Base-by-base conservation (phyloP, 2,113 vertebrate genomes). In the Sprattus sprattus region DNA sequence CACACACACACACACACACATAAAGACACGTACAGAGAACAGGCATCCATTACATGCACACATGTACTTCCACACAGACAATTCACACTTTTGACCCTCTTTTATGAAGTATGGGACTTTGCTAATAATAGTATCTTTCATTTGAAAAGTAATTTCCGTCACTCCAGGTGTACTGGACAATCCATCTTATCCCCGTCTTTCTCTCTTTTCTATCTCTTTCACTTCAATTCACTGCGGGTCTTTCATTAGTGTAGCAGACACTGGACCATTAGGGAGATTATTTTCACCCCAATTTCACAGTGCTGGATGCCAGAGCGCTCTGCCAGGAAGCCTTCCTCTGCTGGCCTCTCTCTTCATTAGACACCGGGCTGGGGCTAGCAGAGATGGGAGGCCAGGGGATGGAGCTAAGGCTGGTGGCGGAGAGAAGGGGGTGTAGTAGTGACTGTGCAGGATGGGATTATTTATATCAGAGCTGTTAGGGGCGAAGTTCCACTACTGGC, bases 251-350 rank as follows among this genome's bases (percentile, higher is more conserved):
- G 52, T 4, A 20, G 82, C 39, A 45, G 78, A 89, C 87, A 28
- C 47, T 82, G 89, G 75, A 83, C 95, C 94, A 92, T 94, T 95
- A 96, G 95, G 93, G 92, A 94, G 93, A 94, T 94, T 90, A 93
- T 94, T 95, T 64, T 87, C 91, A 92, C 89, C 25, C 85, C 82
- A 93, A 94, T 93, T 83, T 86, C 81, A 87, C 75, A 89, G 50
- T 1, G 54, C 54, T 20, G 4, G 54, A 20, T 60, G 54, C 54
- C 54, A 60, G 54, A 20, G 54, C 20, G 81, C 44, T 84, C 49
- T 46, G 54, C 60, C 87, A 84, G 45, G 28, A 28, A 22, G 11
- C 86, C 71, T 44, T 81, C 46, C 15, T 13, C 54, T 39, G 39
- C 39, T 39, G 39, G 39, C 39, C 39, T 81, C 81, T 16, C 50